phyloP scores from a whole-genome alignment of 2,113 vertebrate species.

The Epinephelus lanceolatus region DNA sequence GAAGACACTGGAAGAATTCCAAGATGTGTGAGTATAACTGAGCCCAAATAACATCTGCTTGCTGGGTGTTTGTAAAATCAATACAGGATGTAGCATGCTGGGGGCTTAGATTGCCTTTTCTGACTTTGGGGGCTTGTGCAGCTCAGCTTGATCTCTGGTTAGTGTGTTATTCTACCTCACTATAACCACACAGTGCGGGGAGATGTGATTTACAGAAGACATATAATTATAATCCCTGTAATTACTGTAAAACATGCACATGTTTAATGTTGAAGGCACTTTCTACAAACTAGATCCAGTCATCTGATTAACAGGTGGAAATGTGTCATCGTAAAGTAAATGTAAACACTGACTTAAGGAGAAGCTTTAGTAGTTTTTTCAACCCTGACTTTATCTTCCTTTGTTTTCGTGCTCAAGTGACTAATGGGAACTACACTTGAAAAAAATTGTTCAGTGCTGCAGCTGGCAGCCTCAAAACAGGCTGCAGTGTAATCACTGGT shows the following conservation, averaged over 20 bases:
- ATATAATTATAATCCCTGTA: background rate
- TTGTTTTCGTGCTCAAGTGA: too few relatives aligned
- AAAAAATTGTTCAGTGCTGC: too few relatives aligned
- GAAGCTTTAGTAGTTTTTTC: too few relatives aligned
- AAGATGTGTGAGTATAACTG: constrained; percentile 95
- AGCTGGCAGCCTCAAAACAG: too few relatives aligned
- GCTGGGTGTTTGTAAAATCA: constrained; percentile 30
- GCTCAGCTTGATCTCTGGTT: background rate
- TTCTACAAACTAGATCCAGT: background rate
- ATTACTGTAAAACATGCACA: background rate
- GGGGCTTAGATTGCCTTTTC: constrained; percentile 26
- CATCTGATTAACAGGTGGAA: background rate
- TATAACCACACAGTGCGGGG: background rate
- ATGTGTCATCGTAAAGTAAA: background rate
- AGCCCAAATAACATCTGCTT: constrained; percentile 8
- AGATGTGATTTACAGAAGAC: background rate
- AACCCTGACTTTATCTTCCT: too few relatives aligned
- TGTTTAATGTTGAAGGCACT: background rate
- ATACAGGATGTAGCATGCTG: constrained; percentile 16
- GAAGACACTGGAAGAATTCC: constrained; percentile 98
- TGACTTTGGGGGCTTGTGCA: constrained; percentile 12
- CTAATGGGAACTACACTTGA: too few relatives aligned
- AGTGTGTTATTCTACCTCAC: background rate
- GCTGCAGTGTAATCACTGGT: too few relatives aligned
- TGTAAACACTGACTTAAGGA: background rate